phyloP scores from a whole-genome alignment of 1,140 invertebrate genomes.

The Asbolus verrucosus region DNA sequence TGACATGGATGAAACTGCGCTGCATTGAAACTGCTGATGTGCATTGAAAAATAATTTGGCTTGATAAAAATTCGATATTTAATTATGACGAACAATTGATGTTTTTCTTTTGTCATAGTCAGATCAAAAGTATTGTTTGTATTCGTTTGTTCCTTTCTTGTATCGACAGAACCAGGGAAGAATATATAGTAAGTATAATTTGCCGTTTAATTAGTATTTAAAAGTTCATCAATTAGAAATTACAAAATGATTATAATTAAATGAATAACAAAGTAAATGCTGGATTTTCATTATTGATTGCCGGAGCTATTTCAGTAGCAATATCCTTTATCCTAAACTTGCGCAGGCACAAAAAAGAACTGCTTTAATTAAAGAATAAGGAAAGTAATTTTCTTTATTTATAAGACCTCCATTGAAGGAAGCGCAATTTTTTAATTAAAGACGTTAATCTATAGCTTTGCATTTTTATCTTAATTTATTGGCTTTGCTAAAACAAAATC shows the following conservation, averaged over 20 bases:
- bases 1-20: too few species aligned
- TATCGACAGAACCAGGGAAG: too few species aligned
- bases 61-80: conserved; percentile 22
- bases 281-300: conserved; percentile 16
- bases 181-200: not conserved
- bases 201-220: not conserved
- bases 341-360: conserved; percentile 23
- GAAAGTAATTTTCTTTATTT: conserved; percentile 38
- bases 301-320: not conserved
- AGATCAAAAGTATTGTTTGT: conserved; percentile 12
- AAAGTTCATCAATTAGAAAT: conserved; percentile 18
- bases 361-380: conserved; percentile 37
- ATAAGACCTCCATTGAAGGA: conserved; percentile 34
- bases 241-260: conserved; percentile 29
- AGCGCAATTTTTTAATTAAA: conserved; percentile 39
- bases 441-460: conserved; percentile 39
- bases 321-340: conserved; percentile 30
- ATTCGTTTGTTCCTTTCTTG: too few species aligned
- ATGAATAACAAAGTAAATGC: conserved; percentile 16
- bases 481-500: not conserved
- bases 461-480: conserved; percentile 37
- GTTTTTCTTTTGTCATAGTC: conserved; percentile 10
- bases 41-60: not conserved
- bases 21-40: too few species aligned
- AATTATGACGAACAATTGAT: conserved; percentile 8